A percentile compares a stretch with the other conserved stretches of the same genome.
These are phyloP conservation scores for Thysanoteuthis rhombus DNA, from an alignment of 2,888 invertebrate genomes.

Conservation along the genomic window DNA sequence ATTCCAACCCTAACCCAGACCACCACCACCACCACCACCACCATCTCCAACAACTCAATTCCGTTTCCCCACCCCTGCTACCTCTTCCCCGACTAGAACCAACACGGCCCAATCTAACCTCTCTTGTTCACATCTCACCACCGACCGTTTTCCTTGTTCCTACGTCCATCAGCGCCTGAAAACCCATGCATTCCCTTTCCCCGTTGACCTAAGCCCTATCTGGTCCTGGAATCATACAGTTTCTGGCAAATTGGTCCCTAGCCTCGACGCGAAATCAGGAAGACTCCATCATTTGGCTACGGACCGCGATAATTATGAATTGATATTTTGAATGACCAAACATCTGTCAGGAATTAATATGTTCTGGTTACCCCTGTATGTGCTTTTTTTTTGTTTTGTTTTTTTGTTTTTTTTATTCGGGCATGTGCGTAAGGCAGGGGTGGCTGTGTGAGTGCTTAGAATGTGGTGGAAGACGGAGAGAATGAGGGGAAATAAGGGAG, in stretches of 20 bases:
- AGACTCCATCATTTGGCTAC: neutral
- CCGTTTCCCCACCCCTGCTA: neutral
- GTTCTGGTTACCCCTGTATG: neutral
- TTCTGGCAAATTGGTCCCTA: neutral
- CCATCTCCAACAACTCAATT: neutral
- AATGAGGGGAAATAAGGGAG: neutral
- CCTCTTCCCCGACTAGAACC: neutral
- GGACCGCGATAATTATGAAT: neutral
- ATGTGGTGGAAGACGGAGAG: neutral
- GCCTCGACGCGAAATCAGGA: neutral
- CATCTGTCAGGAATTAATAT: neutral
- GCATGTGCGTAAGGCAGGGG: neutral
- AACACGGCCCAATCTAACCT: neutral
- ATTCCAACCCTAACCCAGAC: neutral
- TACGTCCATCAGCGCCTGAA: neutral
- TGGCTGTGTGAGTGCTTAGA: neutral
- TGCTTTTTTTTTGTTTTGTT: neutral
- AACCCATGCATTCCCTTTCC: neutral
- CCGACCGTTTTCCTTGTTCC: neutral
- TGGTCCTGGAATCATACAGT: neutral
- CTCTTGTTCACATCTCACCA: neutral
- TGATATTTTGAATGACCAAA: conserved; percentile 12
- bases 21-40: neutral
- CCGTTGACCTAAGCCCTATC: neutral
- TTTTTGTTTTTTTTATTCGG: no score